Base-by-base conservation (phyloP, 2,797 vertebrate genomes). In the Vultur gryphus region DNA sequence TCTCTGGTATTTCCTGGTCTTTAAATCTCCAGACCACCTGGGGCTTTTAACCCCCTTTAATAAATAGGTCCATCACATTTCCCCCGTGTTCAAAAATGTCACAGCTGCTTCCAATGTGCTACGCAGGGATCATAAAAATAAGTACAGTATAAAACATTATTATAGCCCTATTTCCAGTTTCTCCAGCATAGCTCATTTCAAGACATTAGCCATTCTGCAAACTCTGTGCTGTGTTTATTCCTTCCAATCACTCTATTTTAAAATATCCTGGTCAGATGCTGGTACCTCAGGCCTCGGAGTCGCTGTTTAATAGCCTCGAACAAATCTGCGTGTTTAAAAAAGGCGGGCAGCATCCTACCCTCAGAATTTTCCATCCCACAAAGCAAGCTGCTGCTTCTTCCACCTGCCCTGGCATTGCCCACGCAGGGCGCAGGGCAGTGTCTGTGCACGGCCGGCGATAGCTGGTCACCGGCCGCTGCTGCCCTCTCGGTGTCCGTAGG, bases 11-110 rank as follows among this genome's bases (percentile, higher is more conserved):
- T 97, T 97, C 93, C 96, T 93, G 87, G 82, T 84, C 82, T 89
- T 91, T 96, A 96, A 95, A 94, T 92, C 92, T 96, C 91, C 79
- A 92, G 94, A 95, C 96, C 97, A 96, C 97, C 94, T 96, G 94
- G 89, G 97, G 82, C 90, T 94, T 69, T 95, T 97, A 96, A 93
- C 93, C 89, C 65, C 48, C 51, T 96, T 94, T 97, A 96, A 95
- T 97, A 95, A 96, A 95, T 91, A 94, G 90, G 90, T 91, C 92
- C 92, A 93, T 95, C 95, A 87, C 94, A 83, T 97, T 93, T 95
- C 76, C 73, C 52, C 71, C 1, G 0, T n/a, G 52, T 87, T 93
- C 92, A 88, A 75, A 97, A 97, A 92, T 89, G 87, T 93, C 83
- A 85, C 96, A 95, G 96, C 95, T 96, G 95, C 90, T 95, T 95